Conservation (phyloP, 2,113 vertebrate species). For the Microtus ochrogaster region DNA sequence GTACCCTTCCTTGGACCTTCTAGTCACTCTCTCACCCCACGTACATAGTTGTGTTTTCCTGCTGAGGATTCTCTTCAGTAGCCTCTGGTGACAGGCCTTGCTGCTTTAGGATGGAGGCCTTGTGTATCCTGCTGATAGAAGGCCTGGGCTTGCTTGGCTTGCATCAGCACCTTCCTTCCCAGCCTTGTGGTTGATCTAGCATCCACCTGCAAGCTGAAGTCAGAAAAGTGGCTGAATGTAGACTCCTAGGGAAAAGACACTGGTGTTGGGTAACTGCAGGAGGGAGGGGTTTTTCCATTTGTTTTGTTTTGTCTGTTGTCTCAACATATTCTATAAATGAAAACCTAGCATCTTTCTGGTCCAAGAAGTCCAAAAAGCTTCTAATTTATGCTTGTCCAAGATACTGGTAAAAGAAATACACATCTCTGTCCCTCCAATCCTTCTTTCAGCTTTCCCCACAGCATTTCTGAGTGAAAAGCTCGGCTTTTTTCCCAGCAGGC, state of each 20-base stretch:
- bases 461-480: neutral
- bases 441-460: neutral
- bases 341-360: neutral
- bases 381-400: neutral
- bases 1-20: neutral
- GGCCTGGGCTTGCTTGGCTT: neutral
- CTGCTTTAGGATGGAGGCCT: neutral
- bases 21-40: neutral
- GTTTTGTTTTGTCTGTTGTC: neutral
- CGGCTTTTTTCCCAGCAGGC: neutral
- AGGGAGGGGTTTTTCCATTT: neutral
- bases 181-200: neutral
- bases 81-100: neutral
- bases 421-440: neutral
- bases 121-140: neutral
- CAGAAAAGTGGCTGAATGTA: neutral
- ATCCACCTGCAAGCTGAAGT: neutral
- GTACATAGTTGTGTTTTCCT: neutral
- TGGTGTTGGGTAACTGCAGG: neutral
- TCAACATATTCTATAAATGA: neutral
- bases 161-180: neutral
- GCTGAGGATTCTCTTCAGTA: neutral
- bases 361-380: neutral
- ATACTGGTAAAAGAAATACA: neutral
- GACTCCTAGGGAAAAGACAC: neutral